These are phyloP conservation scores for Diploptera punctata DNA, from an alignment of 2,888 invertebrate genomes.

Conservation along the genomic window DNA sequence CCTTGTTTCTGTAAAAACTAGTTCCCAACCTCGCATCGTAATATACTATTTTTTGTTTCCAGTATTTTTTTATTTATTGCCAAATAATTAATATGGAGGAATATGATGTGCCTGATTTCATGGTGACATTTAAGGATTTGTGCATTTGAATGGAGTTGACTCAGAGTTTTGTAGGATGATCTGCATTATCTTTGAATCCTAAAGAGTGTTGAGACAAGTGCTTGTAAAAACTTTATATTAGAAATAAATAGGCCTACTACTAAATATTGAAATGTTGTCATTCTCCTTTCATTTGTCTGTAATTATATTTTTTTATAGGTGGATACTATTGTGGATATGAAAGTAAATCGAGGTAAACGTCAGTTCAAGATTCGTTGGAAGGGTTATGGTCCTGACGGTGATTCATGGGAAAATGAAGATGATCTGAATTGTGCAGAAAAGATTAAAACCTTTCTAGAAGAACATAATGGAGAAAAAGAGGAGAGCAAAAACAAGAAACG, in stretches of 20 bases:
- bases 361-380: slow-evolving; percentile 81
- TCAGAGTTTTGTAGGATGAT: no score
- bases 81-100: no score
- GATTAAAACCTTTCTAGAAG: slow-evolving; percentile 61
- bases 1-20: no score
- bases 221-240: not conserved
- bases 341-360: slow-evolving; percentile 69
- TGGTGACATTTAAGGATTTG: no score
- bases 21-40: no score
- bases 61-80: no score
- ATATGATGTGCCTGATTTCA: no score
- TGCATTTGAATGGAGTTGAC: no score
- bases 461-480: slow-evolving; percentile 22
- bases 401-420: slow-evolving; percentile 79
- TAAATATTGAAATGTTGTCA: no score
- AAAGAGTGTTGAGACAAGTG: not conserved
- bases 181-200: not conserved
- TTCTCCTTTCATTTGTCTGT: no score
- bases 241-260: no score
- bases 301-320: slow-evolving; percentile 64
- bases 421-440: slow-evolving; percentile 74
- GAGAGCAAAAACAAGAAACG: slow-evolving; percentile 23
- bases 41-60: no score
- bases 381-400: slow-evolving; percentile 71
- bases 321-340: slow-evolving; percentile 72